phyloP scores from a whole-genome alignment of 1,140 invertebrate genomes.

The Aporrectodea caliginosa region DNA sequence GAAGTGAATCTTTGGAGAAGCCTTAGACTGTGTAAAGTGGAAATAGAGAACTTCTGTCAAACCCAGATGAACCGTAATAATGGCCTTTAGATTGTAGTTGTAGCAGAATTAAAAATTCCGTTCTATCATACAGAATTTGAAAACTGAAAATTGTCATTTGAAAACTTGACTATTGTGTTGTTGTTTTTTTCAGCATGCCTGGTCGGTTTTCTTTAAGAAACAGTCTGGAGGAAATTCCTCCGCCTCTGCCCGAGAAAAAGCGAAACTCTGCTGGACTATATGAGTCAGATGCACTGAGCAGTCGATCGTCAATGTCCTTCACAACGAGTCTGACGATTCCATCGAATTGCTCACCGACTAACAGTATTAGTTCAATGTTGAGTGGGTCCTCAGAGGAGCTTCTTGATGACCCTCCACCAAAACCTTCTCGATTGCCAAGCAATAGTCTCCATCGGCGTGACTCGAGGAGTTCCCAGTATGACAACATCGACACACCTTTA shows the following conservation, averaged over 20 bases:
- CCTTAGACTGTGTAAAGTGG: too few relatives aligned
- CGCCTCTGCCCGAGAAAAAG: neutral
- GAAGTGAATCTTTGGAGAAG: too few relatives aligned
- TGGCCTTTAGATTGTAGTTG: too few relatives aligned
- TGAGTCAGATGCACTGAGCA: neutral
- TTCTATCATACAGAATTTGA: too few relatives aligned
- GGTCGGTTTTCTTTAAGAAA: neutral
- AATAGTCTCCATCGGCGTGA: neutral
- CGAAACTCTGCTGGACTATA: neutral
- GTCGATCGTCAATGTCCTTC: neutral
- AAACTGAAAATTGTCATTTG: too few relatives aligned
- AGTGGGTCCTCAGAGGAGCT: constrained; percentile 29
- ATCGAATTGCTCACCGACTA: constrained; percentile 47
- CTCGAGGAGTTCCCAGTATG: neutral
- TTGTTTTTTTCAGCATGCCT: neutral
- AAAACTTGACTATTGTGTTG: too few relatives aligned
- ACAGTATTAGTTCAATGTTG: constrained; percentile 20
- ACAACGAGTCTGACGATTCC: constrained; percentile 7
- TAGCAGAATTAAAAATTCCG: too few relatives aligned
- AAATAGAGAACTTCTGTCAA: too few relatives aligned
- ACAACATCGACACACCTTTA: neutral
- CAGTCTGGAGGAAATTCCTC: neutral
- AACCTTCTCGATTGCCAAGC: neutral
- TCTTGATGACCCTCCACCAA: constrained; percentile 24
- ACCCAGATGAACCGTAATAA: too few relatives aligned